phyloP scores from a whole-genome alignment of 2,797 vertebrate genomes.

The Mus spretus region DNA sequence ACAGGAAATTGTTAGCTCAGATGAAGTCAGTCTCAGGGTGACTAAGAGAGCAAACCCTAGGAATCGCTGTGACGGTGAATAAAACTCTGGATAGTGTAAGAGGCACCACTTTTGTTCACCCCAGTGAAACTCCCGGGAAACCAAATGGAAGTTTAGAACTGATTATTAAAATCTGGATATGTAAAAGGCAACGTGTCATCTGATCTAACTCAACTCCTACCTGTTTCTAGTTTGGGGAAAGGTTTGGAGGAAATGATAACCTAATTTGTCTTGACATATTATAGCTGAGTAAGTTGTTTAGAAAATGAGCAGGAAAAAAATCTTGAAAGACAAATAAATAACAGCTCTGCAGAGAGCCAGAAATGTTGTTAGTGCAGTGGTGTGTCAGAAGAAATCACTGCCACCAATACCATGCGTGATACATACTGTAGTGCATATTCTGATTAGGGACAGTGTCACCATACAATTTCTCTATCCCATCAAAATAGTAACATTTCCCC shows the following conservation, averaged over 20 bases:
- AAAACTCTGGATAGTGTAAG: neutral
- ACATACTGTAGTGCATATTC: neutral
- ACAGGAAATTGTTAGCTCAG: conserved; percentile 26
- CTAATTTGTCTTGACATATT: neutral
- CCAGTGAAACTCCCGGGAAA: neutral
- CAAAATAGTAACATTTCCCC: neutral
- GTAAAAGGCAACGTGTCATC: neutral
- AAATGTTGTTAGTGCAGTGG: neutral
- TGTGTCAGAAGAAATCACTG: neutral
- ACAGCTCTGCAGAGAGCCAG: neutral
- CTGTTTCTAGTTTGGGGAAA: neutral
- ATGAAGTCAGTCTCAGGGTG: conserved; percentile 6
- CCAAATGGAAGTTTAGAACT: conserved; percentile 7
- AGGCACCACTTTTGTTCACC: neutral
- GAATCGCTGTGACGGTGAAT: conserved; percentile 3
- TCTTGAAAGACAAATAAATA: neutral
- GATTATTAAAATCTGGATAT: neutral
- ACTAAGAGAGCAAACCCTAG: neutral
- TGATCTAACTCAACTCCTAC: neutral
- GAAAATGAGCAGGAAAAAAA: neutral
- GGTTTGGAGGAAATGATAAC: conserved; percentile 40
- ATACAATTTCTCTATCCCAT: neutral
- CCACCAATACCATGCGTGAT: neutral
- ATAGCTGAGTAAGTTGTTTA: neutral
- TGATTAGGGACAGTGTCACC: neutral